Base-by-base conservation (phyloP, 2,888 invertebrate species). In the Celastrina argiolus region DNA sequence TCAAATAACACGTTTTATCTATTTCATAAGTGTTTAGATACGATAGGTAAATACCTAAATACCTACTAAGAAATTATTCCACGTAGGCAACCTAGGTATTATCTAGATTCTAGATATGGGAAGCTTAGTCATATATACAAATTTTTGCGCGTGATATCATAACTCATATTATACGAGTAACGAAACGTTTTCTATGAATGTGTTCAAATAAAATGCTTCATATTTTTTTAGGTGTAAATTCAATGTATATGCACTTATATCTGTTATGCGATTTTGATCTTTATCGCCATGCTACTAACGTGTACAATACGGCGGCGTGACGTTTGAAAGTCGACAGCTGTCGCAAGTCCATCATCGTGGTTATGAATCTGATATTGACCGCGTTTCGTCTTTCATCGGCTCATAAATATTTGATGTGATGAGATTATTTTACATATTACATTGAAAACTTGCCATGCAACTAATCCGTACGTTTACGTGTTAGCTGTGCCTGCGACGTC, bases 271-370 rank as follows among this genome's bases (percentile, higher is more conserved):
- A 39, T 39, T 39, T 22, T 39, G 4, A 39, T 39, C 39, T 36
- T 5, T 61, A 61, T 6, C 2, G 1, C 4, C 2, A 16, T 51
- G 5, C 2, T 10, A 10, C 6, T 31, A 22, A 31, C 18, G 34
- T 42, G 31, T 31, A 64, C 8, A 14, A 2, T 64, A 5, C 8
- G 16, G 14, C 26, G 12, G 22, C 34, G 34, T 58, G 45, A 18
- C 39, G 65, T 61, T 72, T 72, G 72, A 72, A 67, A 56, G 67
- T 68, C 67, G 66, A 67, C 72, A 72, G 71, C 59, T 67, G 36
- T 59, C 64, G 63, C 59, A 59, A 68, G 63, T 63, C 64, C 66
- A 31, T 66, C 69, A 51, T 69, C 65, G 41, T 18, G 42, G 12
- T 41, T 65, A 58, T 31, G 61, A 36, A 61, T 18, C 36, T 39